Base-by-base conservation (phyloP, 53 echinoderm and acorn worm genomes). In the Mesocentrotus franciscanus region DNA sequence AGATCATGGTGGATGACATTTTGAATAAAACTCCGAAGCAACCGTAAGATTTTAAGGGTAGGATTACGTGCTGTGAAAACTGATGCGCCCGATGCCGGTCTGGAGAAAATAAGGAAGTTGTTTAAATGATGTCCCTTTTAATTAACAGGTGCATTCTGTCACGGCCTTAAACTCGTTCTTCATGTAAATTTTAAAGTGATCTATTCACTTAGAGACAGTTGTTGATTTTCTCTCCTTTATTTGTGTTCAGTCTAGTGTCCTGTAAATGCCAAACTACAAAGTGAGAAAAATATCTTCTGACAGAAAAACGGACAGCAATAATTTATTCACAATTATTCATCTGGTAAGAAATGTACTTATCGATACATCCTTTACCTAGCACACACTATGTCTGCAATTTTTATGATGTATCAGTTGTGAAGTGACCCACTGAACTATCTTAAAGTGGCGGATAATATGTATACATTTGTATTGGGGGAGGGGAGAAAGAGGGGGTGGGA, bases 41-140 rank as follows among this genome's bases (percentile, higher is more conserved):
- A 27, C 87, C 87, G 27, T 87, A 87, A 87, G 91, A 66, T 91
- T 91, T 91, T 91, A 91, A 91, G 91, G 62, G 91, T 66, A 91
- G 91, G 66, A 64, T 66, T 91, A 91, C 91, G 91, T 91, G 91
- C 64, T 1, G 61, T 18, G 91, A 91, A 91, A 91, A 64, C 66
- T 66, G 91, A 91, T 91, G 87, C 87, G 58, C 26, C 58, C 12
- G 87, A 29, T 10, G 87, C 9, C 57, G 87, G 14, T 58, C 10
- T 56, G 27, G 58, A 58, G 87, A 87, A 81, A 58, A 87, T 58
- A 87, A 12, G 87, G 87, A 87, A 87, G 87, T 87, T 87, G 87
- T 87, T 87, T 87, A 87, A 87, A 57, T 87, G 87, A 26, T 87
- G 87, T 87, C 87, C 87, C 87, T 87, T 87, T 87, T 87, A 87